Percentiles rank a stretch among this genome's conserved stretches.
Conservation (phyloP, 2,888 invertebrate genomes). For the Drosophila cognata region DNA sequence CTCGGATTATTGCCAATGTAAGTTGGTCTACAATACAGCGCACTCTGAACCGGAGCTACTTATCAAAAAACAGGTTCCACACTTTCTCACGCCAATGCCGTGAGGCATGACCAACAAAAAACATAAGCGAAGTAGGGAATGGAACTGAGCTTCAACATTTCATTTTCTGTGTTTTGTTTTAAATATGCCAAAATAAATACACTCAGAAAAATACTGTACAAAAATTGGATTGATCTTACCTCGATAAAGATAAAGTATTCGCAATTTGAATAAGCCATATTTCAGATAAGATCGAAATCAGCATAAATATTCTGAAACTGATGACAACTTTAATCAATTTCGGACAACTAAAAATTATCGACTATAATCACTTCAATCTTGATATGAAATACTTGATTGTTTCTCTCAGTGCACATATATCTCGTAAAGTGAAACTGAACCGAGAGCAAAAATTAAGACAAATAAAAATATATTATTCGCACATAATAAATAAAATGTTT, state of each 20-base stretch:
- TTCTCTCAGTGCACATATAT: constrained; percentile 4
- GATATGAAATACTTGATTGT: background rate
- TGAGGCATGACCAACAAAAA: constrained; percentile 49
- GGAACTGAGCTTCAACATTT: constrained; percentile 22
- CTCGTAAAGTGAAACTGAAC: constrained; percentile 51
- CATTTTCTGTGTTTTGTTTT: constrained; percentile 22
- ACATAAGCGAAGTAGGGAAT: constrained; percentile 30
- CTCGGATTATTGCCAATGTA: constrained; percentile 10
- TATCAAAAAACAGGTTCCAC: constrained; percentile 68
- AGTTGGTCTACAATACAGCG: background rate
- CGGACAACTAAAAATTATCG: background rate
- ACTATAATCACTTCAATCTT: background rate
- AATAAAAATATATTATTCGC: constrained; percentile 33
- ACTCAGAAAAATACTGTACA: background rate
- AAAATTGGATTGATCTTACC: background rate
- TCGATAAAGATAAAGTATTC: background rate
- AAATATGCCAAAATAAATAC: constrained; percentile 44
- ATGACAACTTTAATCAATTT: background rate
- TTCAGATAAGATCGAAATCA: background rate
- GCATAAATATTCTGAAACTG: background rate
- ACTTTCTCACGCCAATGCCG: constrained; percentile 80
- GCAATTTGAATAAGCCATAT: background rate
- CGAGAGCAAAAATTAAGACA: constrained; percentile 24
- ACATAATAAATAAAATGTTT: constrained; percentile 33
- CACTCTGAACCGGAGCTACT: constrained; percentile 21